phyloP scores from a whole-genome alignment of 2,113 vertebrate genomes.

The Cyanocitta stelleri region DNA sequence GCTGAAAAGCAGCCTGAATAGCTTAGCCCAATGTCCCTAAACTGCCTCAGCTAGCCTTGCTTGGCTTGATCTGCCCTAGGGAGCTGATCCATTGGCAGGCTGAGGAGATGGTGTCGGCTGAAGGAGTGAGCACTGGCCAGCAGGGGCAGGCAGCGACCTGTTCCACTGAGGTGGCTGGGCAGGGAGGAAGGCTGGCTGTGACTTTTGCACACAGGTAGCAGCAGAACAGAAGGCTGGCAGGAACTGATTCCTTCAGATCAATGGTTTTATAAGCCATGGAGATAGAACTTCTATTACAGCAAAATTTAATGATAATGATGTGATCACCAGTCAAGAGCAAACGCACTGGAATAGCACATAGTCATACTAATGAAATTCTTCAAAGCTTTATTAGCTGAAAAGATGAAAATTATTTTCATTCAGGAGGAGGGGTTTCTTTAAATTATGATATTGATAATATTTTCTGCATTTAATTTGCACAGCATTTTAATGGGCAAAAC shows the following conservation, averaged over 20 bases:
- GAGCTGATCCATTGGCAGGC: not conserved
- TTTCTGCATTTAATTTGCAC: constrained; percentile 17
- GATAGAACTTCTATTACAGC: not conserved
- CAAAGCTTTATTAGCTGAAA: constrained; percentile 20
- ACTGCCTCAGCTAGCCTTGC: not conserved
- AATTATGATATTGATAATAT: not conserved
- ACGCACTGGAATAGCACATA: not conserved
- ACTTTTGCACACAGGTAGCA: not conserved
- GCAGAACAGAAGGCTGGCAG: not conserved
- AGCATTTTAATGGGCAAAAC: not conserved
- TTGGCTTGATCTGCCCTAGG: not conserved
- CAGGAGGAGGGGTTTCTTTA: not conserved
- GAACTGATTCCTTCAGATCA: not conserved
- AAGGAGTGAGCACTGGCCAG: fast-evolving
- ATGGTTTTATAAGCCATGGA: not conserved
- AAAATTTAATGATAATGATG: not conserved
- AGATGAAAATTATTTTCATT: constrained; percentile 11
- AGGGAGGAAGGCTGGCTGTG: fast-evolving
- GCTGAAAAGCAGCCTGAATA: not conserved
- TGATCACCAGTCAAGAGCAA: constrained; percentile 3
- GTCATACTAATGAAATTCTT: not conserved
- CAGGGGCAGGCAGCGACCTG: not conserved
- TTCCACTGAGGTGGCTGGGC: fast-evolving
- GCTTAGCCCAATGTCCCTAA: not conserved
- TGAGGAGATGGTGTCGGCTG: not conserved